Conservation (phyloP, 2,888 invertebrate genomes). For the Aphidius colemani region DNA sequence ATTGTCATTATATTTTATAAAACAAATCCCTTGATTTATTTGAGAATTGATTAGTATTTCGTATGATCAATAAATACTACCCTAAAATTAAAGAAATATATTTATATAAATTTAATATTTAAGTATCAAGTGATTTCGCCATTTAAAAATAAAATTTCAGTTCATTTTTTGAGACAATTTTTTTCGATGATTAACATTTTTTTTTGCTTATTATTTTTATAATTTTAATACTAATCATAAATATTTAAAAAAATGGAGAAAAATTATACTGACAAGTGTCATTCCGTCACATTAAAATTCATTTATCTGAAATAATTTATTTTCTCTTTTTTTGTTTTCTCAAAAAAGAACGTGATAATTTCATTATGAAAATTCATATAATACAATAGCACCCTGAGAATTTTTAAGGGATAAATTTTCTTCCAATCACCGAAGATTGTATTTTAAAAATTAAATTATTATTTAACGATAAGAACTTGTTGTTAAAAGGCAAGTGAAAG, state of each 20-base stretch:
- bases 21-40: too few species aligned
- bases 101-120: not conserved
- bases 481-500: too few species aligned
- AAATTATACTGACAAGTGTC: too few species aligned
- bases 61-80: not conserved
- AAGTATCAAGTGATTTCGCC: too few species aligned
- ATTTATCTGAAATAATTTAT: too few species aligned
- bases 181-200: not conserved
- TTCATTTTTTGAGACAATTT: too few species aligned
- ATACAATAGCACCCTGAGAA: not conserved
- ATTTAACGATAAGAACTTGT: not conserved
- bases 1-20: not conserved
- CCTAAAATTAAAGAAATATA: not conserved
- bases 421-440: not conserved
- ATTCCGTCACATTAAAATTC: too few species aligned
- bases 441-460: conserved; percentile 14
- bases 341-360: not conserved
- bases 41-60: not conserved
- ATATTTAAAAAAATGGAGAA: too few species aligned
- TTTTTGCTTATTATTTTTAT: not conserved
- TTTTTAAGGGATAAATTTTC: conserved; percentile 2
- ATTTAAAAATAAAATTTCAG: too few species aligned
- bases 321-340: not conserved
- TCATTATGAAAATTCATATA: not conserved
- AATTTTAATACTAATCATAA: too few species aligned